Base-by-base conservation (phyloP, 2,113 vertebrate genomes). In the Gopherus evgoodei region DNA sequence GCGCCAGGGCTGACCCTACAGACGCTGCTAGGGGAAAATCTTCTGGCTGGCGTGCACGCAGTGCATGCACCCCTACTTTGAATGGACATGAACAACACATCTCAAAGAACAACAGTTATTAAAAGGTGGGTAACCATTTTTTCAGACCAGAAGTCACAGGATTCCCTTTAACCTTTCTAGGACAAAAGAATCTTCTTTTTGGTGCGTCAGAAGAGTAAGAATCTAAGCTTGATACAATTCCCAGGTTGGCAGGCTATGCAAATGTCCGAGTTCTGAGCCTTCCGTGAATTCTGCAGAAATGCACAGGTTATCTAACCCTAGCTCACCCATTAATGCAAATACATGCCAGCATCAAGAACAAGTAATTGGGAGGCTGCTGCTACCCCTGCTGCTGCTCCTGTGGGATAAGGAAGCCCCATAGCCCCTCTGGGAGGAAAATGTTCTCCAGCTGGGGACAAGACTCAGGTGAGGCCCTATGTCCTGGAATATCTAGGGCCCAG, bases 401-500 rank as follows among this genome's bases (percentile, higher is more conserved):
- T 59, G 56, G 35, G 75, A 57, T 11, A 13, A 87, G 90, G 25
- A 87, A 78, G 2, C 35, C 50, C 8, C 1, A 0, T 49, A 8
- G 53, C 90, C 72, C 50, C 75, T 4, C 4, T 69, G 56, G 38
- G 75, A 90, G 47, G 49, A 91, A 14, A 87, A n/a, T 3, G 8
- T 49, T 21, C 44, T 16, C n/a, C 11, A 84, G 0, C 10, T 17
- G 6, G 16, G 16, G 7, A n/a, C 56, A 84, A 80, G 5, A 25
- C 80, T 69, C 24, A 84, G 65, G 91, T 65, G 27, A 6, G 86
- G 84, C 90, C 9, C 2, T 57, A 5, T 93, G n/a, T 80, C 10
- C 49, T 83, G 44, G 10, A 53, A 0, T 42, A 12, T 42, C 12
- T 29, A 21, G 50, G 14, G 4, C 17, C 8, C 35, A 3, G 5